Percentiles rank a stretch among this genome's conserved stretches.
phyloP scores from a whole-genome alignment of 2,113 vertebrate genomes.

The Microtus richardsoni region DNA sequence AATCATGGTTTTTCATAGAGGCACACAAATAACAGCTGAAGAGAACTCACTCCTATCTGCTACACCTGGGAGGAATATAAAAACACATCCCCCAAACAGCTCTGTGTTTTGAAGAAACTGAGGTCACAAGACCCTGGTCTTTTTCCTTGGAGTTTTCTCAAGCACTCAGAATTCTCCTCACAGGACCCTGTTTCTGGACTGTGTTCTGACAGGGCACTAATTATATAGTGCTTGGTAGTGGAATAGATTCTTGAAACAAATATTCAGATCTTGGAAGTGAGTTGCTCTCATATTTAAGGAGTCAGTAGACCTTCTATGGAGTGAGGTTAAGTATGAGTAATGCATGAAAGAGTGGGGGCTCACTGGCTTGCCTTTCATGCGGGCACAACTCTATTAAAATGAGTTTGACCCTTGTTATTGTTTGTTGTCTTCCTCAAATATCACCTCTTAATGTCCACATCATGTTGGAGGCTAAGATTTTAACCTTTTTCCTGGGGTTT shows the following conservation, averaged over 20 bases:
- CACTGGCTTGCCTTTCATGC: not conserved
- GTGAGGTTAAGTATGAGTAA: not conserved
- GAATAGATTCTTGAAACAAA: not conserved
- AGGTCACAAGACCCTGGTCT: not conserved
- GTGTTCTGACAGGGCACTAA: not conserved
- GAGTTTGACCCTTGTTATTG: too few relatives aligned
- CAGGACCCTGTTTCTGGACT: not conserved
- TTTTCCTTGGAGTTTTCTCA: not conserved
- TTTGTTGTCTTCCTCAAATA: not conserved
- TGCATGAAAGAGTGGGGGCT: too few relatives aligned
- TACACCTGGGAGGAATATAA: not conserved
- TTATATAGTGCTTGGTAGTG: not conserved
- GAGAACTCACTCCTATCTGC: not conserved
- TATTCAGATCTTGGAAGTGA: not conserved
- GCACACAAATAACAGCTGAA: too few relatives aligned
- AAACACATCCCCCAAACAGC: not conserved
- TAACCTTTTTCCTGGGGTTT: too few relatives aligned
- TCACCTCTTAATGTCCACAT: not conserved
- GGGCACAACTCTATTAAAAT: not conserved
- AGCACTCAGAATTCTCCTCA: not conserved
- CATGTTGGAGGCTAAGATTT: not conserved
- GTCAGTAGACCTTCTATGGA: not conserved
- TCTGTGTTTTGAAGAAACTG: not conserved
- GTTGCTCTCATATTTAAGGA: not conserved
- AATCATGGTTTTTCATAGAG: not conserved